Evolutionary conservation across 2,888 invertebrate species (phyloP), one percentile per base, ranked within the genome.

Genomic region (Zaprionus bogoriensis): DNA sequence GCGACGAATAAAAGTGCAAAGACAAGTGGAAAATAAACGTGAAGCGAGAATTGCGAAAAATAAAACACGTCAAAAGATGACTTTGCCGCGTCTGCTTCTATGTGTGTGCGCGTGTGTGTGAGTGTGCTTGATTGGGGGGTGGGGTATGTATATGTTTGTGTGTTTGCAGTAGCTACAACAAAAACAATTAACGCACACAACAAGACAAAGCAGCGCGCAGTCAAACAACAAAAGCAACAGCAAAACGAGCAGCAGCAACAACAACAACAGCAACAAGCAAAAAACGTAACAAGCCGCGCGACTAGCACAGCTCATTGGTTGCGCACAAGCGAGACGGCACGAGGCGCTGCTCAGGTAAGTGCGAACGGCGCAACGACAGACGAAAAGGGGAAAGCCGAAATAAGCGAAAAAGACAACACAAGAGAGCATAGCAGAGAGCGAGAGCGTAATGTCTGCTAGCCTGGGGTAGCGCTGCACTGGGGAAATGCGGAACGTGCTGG

Each of bases 291-390:
- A 41, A 38, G 45, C 27, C 50, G 19, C 45, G 36, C 64, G 64
- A 69, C 62, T 74, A 67, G 57, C 58, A 44, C 57, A 48, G 73
- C 68, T 68, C 65, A 83, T 80, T 83, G 84, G 75, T 46, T 45
- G 78, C 62, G 81, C 46, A 46, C n/a, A 46, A 84, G 51, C 52
- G 87, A 71, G 76, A 77, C 2, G 67, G 69, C 74, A 67, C 25
- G 22, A 66, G 61, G 63, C 59, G 74, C 36, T 63, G 62, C 59
- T 42, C 52, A 25, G 27, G 23, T 51, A 38, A 64, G 76, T 65
- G 67, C 42, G 64, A 66, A 54, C 42, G 41, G 48, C 39, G 14
- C 46, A 38, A 19, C 45, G 50, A 46, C 41, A 63, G 45, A 14
- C 25, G n/a, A 32, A 14, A 30, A 44, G 69, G 66, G 69, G 67